Evolutionary conservation across 2,113 vertebrate genomes (phyloP).

Genomic region (Sylvilagus bachmani): DNA sequence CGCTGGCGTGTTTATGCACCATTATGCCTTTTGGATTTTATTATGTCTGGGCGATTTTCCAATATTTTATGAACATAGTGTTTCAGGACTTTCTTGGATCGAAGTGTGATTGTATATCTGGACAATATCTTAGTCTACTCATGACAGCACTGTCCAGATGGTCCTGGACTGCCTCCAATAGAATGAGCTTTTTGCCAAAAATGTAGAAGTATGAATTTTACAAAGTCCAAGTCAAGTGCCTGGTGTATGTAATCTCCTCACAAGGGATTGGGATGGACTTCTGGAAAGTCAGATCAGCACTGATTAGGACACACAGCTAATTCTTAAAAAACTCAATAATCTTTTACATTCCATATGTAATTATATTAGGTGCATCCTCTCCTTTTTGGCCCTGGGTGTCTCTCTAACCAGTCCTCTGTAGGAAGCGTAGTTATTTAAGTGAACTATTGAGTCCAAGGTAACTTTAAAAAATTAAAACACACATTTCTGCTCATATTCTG

Average conservation of each 20-base stretch:
- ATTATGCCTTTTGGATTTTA: slow-evolving; percentile 61
- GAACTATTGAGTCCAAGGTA: not conserved
- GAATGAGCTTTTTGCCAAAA: slow-evolving; percentile 59
- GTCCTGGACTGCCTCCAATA: slow-evolving; percentile 41
- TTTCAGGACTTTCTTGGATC: slow-evolving; percentile 62
- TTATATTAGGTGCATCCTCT: slow-evolving; percentile 45
- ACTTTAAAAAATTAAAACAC: slow-evolving; percentile 37
- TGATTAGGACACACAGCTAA: slow-evolving; percentile 63
- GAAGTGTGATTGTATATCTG: slow-evolving; percentile 70
- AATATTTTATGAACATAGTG: slow-evolving; percentile 63
- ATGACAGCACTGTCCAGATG: slow-evolving; percentile 69
- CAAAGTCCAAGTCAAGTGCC: slow-evolving; percentile 44
- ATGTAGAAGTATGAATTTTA: slow-evolving; percentile 65
- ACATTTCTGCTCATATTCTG: not conserved
- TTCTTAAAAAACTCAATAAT: slow-evolving; percentile 28
- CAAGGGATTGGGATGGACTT: slow-evolving; percentile 59
- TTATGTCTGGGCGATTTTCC: slow-evolving; percentile 54
- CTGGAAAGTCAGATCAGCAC: slow-evolving; percentile 47
- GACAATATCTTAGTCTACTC: slow-evolving; percentile 59
- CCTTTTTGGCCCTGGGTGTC: not conserved
- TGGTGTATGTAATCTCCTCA: slow-evolving; percentile 57
- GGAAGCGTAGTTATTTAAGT: not conserved
- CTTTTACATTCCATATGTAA: slow-evolving; percentile 50
- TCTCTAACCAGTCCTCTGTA: not conserved
- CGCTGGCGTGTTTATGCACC: slow-evolving; percentile 32